Base-by-base conservation (phyloP, 2,888 invertebrate species). In the Drosophila aldrichi region DNA sequence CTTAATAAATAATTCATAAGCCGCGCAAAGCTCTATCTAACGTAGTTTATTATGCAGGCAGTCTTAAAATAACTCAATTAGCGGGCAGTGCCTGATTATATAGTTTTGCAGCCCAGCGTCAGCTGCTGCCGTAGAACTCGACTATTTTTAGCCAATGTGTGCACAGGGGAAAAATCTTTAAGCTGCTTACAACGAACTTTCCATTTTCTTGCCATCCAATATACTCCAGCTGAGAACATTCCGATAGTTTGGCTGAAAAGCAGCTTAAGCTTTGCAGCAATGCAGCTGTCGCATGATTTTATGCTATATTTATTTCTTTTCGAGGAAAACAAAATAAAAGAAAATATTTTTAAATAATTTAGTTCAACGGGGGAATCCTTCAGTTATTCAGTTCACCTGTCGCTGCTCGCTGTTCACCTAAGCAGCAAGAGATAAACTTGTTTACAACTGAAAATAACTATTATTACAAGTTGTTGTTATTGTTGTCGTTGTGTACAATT, bases 401-500 rank as follows among this genome's bases (percentile, higher is more conserved):
- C 43, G 20, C 32, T n/a, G n/a, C 25, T 40, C 4, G 20, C 12
- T 36, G 36, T 7, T 41, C 43, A 32, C 10, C 43, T 44, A 55
- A 70, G 43, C 52, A 22, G 18, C 52, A 41, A 59, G 12, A 64
- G 61, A 69, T 62, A 64, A 64, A 69, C 64, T 62, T 77, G 70
- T 77, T 73, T 58, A 60, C 73, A 55, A 56, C 36, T 48, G 34
- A 58, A 66, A 66, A 65, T 62, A 61, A 70, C 36, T 51, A 32
- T 63, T 60, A 60, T 64, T 62, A 56, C 58, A 38, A 58, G 46
- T 48, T 51, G 51, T 66, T 43, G 43, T 38, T 46, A 41, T 59
- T 63, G 62, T 55, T 82, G 76, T 55, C 51, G 55, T 66, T 82
- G 62, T 46, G 61, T 64, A 74, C 81, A 68, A 68, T 81, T 77